Percentiles rank a stretch among this genome's conserved stretches.
Evolutionary conservation across 2,888 invertebrate species (phyloP).

Genomic region (Lamellibrachia columna): DNA sequence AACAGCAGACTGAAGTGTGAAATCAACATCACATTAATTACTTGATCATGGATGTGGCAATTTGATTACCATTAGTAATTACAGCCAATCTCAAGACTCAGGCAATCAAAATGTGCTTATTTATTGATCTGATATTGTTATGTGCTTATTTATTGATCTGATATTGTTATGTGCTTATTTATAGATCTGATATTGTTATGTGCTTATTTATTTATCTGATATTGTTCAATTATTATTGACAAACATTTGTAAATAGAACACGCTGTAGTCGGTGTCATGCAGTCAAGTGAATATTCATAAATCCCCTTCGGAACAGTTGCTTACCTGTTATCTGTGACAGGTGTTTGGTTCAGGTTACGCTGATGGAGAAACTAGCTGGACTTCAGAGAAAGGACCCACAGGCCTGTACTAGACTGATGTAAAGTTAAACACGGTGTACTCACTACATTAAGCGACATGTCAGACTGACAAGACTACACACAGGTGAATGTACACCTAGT

Average conservation of each 20-base stretch:
- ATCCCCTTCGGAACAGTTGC: neutral
- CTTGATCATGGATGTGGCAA: neutral
- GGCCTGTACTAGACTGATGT: too few relatives aligned
- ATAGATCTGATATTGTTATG: neutral
- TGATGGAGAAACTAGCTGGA: too few relatives aligned
- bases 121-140: neutral
- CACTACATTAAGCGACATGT: too few relatives aligned
- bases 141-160: neutral
- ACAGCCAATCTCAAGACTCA: neutral
- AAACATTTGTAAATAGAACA: neutral
- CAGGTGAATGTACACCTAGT: neutral
- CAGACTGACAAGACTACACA: neutral
- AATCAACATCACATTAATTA: slow-evolving; percentile 1
- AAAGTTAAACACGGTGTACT: too few relatives aligned
- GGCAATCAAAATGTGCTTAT: neutral
- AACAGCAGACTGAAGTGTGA: neutral
- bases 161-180: neutral
- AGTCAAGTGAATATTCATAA: neutral
- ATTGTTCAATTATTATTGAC: neutral
- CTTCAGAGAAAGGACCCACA: too few relatives aligned
- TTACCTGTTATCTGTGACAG: neutral
- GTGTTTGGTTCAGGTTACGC: neutral
- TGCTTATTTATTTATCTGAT: neutral
- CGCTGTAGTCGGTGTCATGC: neutral
- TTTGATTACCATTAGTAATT: neutral